Conservation (phyloP, 2,113 vertebrate species). For the Scomber scombrus region DNA sequence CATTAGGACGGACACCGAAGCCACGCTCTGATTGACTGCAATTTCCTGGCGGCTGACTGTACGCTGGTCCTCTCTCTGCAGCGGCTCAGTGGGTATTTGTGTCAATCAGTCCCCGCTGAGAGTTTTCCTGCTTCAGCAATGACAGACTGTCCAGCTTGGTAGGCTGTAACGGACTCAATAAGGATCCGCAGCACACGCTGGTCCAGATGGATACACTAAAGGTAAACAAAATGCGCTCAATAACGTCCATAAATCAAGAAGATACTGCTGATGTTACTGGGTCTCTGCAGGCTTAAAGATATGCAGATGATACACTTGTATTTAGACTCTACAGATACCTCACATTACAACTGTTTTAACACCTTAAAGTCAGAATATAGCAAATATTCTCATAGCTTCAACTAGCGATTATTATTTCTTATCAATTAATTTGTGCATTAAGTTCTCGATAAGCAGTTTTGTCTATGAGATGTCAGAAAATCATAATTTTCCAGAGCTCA, state of each 20-base stretch:
- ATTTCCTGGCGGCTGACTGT: constrained; percentile 30
- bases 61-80: neutral
- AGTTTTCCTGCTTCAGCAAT: neutral
- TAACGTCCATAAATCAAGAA: neutral
- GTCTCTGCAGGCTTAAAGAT: neutral
- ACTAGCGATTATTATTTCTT: no score
- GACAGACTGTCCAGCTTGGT: constrained; percentile 9
- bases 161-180: constrained; percentile 3
- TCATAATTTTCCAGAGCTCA: no score
- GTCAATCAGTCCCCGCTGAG: constrained; percentile 42
- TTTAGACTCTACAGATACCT: no score
- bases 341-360: no score
- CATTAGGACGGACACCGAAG: constrained; percentile 22
- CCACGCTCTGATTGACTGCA: constrained; percentile 46
- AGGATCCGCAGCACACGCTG: neutral
- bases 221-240: constrained; percentile 29
- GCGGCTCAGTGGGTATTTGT: constrained; percentile 37
- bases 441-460: no score
- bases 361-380: no score
- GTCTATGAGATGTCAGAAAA: no score
- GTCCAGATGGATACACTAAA: constrained; percentile 22
- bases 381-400: no score
- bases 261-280: neutral
- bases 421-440: no score
- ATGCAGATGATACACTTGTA: no score